A percentile compares a stretch with the other conserved stretches of the same genome.
Conservation (phyloP, 2,797 vertebrate genomes). For the Spondyliosoma cantharus region DNA sequence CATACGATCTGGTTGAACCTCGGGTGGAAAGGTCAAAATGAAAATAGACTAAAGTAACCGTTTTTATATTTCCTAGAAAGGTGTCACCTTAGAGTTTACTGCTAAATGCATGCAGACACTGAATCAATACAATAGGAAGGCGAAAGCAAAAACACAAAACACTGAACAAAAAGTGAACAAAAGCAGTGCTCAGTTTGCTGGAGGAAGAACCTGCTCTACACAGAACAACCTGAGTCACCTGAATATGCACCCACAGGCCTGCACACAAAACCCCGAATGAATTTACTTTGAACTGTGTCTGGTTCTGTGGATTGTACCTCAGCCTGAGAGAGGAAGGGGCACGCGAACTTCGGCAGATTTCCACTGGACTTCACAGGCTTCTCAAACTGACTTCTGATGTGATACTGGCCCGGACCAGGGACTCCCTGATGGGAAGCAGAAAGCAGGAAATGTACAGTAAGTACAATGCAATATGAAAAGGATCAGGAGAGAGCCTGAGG, state of each 20-base stretch:
- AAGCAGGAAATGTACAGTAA: slow-evolving; percentile 30
- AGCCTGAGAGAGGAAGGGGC: slow-evolving; percentile 74
- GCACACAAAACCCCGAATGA: slow-evolving; percentile 19
- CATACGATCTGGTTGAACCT: neutral
- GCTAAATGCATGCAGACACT: neutral
- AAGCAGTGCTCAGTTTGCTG: neutral
- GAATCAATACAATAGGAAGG: slow-evolving; percentile 2
- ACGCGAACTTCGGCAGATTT: slow-evolving; percentile 26
- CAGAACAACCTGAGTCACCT: slow-evolving; percentile 4
- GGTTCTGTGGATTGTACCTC: slow-evolving; percentile 66
- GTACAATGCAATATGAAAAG: slow-evolving; percentile 15
- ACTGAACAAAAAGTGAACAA: neutral
- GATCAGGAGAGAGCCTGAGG: slow-evolving; percentile 1
- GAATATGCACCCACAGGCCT: slow-evolving; percentile 1
- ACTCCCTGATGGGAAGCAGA: slow-evolving; percentile 73
- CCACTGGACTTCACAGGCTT: slow-evolving; percentile 41
- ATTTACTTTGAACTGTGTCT: slow-evolving; percentile 2
- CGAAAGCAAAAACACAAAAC: slow-evolving; percentile 1
- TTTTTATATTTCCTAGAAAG: neutral
- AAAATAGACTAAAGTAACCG: neutral
- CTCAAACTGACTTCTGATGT: slow-evolving; percentile 82
- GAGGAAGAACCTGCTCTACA: slow-evolving; percentile 2
- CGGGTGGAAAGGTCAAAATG: neutral
- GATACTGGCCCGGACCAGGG: slow-evolving; percentile 79
- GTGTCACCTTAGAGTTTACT: neutral